Conservation (phyloP, 1,140 invertebrate species). For the Psix sp. region DNA sequence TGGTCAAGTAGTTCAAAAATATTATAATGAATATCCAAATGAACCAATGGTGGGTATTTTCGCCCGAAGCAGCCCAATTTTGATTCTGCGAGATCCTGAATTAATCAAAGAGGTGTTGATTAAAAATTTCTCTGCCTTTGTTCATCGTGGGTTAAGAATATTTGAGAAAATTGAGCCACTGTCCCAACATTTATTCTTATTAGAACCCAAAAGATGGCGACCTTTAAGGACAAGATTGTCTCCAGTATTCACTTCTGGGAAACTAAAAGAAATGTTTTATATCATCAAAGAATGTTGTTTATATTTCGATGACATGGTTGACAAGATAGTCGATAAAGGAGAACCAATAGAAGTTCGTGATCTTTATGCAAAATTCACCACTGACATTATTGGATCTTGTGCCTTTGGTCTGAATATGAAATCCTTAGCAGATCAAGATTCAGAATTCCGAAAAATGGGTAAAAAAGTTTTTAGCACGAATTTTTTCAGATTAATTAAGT, state of each 20-base stretch:
- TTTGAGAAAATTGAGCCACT: constrained; percentile 69
- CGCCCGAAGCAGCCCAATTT: constrained; percentile 63
- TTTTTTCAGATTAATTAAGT: constrained; percentile 55
- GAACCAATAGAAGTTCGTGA: constrained; percentile 74
- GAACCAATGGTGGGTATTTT: constrained; percentile 74
- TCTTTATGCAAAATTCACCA: constrained; percentile 76
- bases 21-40: constrained; percentile 62
- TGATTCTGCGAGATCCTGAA: constrained; percentile 73
- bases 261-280: constrained; percentile 77
- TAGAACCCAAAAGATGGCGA: constrained; percentile 76
- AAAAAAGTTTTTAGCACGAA: constrained; percentile 64
- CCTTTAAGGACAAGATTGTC: constrained; percentile 75
- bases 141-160: constrained; percentile 66
- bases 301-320: constrained; percentile 64
- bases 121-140: constrained; percentile 76
- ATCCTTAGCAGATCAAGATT: constrained; percentile 75
- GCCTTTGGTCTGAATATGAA: constrained; percentile 79
- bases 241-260: constrained; percentile 76
- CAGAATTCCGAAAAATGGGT: constrained; percentile 75
- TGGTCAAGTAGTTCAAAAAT: constrained; percentile 22
- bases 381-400: constrained; percentile 78
- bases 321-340: constrained; percentile 63
- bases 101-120: constrained; percentile 75
- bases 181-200: constrained; percentile 64
- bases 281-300: constrained; percentile 67